phyloP scores from a whole-genome alignment of 2,888 invertebrate species.

The Diaprepes abbreviatus region DNA sequence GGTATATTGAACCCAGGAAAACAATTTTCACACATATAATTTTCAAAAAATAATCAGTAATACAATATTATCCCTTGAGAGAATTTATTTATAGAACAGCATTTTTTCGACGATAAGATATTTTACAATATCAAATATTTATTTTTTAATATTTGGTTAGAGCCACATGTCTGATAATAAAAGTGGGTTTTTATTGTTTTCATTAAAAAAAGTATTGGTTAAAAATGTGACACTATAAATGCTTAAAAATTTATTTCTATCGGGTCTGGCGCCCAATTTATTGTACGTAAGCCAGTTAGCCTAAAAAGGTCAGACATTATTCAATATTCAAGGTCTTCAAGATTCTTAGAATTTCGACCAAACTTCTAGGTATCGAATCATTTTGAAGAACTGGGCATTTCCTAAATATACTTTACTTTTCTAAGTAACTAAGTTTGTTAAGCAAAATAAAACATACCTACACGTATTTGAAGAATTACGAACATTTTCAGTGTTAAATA shows the following conservation, averaged over 20 bases:
- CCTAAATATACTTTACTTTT: background rate
- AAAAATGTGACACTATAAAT: conserved; percentile 23
- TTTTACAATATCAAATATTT: conserved; percentile 39
- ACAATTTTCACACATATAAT: too few species aligned
- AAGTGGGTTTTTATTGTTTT: conserved; percentile 19
- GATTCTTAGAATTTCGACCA: conserved; percentile 40
- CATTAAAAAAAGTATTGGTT: conserved; percentile 21
- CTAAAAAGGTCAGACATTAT: conserved; percentile 44
- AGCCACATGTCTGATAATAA: conserved; percentile 24
- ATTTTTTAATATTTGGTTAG: conserved; percentile 28
- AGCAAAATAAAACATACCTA: too few species aligned
- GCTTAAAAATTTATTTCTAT: conserved; percentile 38
- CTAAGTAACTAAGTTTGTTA: too few species aligned
- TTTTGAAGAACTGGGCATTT: background rate
- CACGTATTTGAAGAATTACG: too few species aligned
- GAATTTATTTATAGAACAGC: conserved; percentile 1
- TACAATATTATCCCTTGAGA: background rate
- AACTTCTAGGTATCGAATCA: conserved; percentile 33
- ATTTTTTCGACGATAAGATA: conserved; percentile 24
- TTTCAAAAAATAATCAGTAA: background rate
- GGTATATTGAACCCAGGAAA: too few species aligned
- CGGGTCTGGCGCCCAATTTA: conserved; percentile 42
- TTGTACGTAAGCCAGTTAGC: conserved; percentile 39
- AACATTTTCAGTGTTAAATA: too few species aligned
- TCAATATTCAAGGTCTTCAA: conserved; percentile 45